phyloP scores from a whole-genome alignment of 2,888 invertebrate genomes.

The Euplexia lucipara region DNA sequence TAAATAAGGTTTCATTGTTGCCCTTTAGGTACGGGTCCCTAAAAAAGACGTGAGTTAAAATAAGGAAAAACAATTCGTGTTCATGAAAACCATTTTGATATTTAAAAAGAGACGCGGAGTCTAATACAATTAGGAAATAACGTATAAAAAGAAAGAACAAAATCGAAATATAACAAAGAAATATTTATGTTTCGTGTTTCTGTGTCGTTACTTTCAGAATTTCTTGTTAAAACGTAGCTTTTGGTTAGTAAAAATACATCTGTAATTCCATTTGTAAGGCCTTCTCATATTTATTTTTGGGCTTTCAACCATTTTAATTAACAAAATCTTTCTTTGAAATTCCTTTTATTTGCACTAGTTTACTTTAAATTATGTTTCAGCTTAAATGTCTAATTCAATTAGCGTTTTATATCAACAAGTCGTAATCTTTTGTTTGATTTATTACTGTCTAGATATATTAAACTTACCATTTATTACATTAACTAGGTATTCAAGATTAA shows the following conservation, averaged over 20 bases:
- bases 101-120: constrained; percentile 23
- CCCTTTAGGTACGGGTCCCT: too few relatives aligned
- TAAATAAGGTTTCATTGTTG: too few relatives aligned
- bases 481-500: too few relatives aligned
- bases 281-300: constrained; percentile 9
- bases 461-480: background rate
- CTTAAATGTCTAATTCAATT: background rate
- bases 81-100: constrained; percentile 39
- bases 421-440: background rate
- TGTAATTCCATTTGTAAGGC: constrained; percentile 18
- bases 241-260: constrained; percentile 16
- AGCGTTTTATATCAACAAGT: background rate
- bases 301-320: constrained; percentile 1
- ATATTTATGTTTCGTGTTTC: constrained; percentile 21
- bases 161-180: constrained; percentile 15
- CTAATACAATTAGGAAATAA: constrained; percentile 45
- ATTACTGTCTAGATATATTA: too few relatives aligned
- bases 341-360: background rate
- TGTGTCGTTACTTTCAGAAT: constrained; percentile 19
- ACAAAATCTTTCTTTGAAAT: background rate
- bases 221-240: background rate
- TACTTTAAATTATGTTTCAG: background rate
- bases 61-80: constrained; percentile 12
- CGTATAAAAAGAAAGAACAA: constrained; percentile 18
- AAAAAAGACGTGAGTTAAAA: constrained; percentile 11